phyloP scores from a whole-genome alignment of 1,140 invertebrate species.

The Trachelipus rathkii region DNA sequence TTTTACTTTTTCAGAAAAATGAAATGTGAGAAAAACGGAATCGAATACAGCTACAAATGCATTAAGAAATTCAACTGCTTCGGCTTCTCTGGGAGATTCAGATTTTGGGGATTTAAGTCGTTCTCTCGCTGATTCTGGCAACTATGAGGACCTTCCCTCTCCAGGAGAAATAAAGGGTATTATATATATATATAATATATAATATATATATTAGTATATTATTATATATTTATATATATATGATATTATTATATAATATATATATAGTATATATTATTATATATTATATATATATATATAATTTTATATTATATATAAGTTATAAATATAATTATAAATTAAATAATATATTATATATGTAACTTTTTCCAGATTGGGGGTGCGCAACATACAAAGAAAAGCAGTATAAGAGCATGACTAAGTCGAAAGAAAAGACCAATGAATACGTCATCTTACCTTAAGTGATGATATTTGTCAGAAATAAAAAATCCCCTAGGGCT shows the following conservation, averaged over 20 bases:
- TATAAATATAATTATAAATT: too few relatives aligned
- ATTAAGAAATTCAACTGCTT: conserved; percentile 31
- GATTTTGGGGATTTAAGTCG: conserved; percentile 42
- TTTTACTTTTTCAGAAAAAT: not conserved
- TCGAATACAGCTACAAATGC: not conserved
- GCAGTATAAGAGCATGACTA: too few relatives aligned
- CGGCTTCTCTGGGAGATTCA: conserved; percentile 36
- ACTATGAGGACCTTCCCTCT: conserved; percentile 72
- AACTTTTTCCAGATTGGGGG: too few relatives aligned
- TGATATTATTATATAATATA: conserved; percentile 15
- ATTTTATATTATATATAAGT: too few relatives aligned
- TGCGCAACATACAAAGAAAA: too few relatives aligned
- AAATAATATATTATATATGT: too few relatives aligned
- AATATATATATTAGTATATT: conserved; percentile 19
- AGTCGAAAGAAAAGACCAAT: too few relatives aligned
- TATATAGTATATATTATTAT: conserved; percentile 1
- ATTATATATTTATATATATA: conserved; percentile 19
- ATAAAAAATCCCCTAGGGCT: too few relatives aligned
- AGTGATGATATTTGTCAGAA: too few relatives aligned
- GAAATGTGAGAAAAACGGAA: conserved; percentile 12
- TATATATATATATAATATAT: conserved; percentile 12
- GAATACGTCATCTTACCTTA: too few relatives aligned
- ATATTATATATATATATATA: conserved; percentile 19
- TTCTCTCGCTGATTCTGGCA: conserved; percentile 76
- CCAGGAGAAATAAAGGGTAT: conserved; percentile 59